Evolutionary conservation across 2,113 vertebrate species (phyloP).

Genomic region (Forbesichthys agassizii): DNA sequence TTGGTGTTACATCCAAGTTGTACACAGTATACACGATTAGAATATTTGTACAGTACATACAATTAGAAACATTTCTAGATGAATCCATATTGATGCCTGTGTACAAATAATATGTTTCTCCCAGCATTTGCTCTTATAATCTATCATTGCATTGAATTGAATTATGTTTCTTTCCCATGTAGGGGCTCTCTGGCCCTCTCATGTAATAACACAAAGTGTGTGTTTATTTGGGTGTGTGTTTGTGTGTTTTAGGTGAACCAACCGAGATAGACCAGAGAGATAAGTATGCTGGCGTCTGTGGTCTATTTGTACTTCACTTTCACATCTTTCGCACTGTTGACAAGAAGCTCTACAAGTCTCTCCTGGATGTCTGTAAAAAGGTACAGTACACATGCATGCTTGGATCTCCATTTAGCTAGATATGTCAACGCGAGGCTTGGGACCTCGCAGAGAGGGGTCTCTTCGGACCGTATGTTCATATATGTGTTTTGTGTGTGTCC

Average conservation of each 20-base stretch:
- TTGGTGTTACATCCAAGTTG: no score
- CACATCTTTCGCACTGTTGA: constrained; percentile 94
- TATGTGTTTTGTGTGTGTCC: background rate
- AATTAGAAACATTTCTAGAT: no score
- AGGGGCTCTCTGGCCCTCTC: no score
- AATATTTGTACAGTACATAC: no score
- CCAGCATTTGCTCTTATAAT: background rate
- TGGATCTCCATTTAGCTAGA: no score
- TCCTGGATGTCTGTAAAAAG: constrained; percentile 96
- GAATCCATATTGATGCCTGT: no score
- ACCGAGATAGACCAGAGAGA: constrained; percentile 98
- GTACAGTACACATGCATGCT: constrained; percentile 61
- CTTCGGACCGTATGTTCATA: no score
- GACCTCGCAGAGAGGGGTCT: no score
- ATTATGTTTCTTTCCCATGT: no score
- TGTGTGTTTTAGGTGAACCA: constrained; percentile 84
- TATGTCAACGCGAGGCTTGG: no score
- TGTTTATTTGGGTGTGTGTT: constrained; percentile 6
- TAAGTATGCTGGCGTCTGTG: constrained; percentile 89
- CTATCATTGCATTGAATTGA: no score
- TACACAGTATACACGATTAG: no score
- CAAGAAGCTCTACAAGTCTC: constrained; percentile 94
- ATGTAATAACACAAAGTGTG: background rate
- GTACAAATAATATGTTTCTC: background rate
- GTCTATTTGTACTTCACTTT: constrained; percentile 94